Percentiles rank a stretch among this genome's conserved stretches.
Evolutionary conservation across 1,140 invertebrate genomes (phyloP).

Genomic region (Atta colombica): DNA sequence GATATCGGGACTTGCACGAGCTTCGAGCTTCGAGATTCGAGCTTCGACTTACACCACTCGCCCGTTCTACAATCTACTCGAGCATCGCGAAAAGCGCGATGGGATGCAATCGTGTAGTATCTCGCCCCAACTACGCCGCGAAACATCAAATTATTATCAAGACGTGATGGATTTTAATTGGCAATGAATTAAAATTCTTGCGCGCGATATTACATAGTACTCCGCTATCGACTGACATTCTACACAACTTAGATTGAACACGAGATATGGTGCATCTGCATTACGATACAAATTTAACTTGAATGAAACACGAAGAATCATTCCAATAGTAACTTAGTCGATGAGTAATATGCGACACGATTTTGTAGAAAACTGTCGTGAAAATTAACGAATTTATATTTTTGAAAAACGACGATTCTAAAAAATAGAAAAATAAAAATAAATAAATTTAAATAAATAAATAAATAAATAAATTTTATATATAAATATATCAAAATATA

Average conservation of each 20-base stretch:
- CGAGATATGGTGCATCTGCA: neutral
- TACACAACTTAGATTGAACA: constrained; percentile 40
- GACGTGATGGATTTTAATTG: constrained; percentile 51
- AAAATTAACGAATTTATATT: neutral
- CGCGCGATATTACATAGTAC: constrained; percentile 1
- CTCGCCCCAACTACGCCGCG: constrained; percentile 22
- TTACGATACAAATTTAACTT: neutral
- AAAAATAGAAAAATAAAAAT: too few species aligned
- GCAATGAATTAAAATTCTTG: constrained; percentile 43
- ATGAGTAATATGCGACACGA: neutral
- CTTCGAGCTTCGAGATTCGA: constrained; percentile 17
- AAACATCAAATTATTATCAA: constrained; percentile 49
- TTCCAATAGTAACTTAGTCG: neutral
- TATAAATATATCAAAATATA: too few species aligned
- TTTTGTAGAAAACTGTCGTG: neutral
- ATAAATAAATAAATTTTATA: neutral
- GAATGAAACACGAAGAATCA: neutral
- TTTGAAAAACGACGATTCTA: too few species aligned
- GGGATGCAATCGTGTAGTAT: constrained; percentile 26
- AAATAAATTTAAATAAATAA: too few species aligned
- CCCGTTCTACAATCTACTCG: constrained; percentile 30
- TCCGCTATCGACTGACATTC: neutral
- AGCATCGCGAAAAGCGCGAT: constrained; percentile 25
- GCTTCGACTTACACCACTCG: constrained; percentile 19
- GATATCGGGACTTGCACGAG: constrained; percentile 57